phyloP scores from a whole-genome alignment of 2,113 vertebrate species.

The Megaceryle torquata region DNA sequence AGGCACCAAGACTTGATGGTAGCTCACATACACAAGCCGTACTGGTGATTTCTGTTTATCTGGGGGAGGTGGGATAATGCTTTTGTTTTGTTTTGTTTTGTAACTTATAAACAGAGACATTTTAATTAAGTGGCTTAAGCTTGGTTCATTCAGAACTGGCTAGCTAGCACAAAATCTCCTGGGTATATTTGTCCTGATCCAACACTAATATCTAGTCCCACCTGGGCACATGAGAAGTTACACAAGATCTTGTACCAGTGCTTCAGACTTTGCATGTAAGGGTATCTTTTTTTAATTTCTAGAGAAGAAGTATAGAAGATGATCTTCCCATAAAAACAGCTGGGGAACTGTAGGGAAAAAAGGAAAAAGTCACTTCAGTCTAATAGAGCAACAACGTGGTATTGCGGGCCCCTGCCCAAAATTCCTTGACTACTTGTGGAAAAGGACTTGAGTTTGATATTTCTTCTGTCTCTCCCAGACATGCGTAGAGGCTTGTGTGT shows the following conservation, averaged over 20 bases:
- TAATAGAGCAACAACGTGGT: constrained; percentile 44
- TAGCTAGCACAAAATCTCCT: background rate
- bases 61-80: background rate
- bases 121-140: background rate
- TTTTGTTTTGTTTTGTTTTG: background rate
- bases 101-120: constrained; percentile 5
- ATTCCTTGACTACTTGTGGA: constrained; percentile 37
- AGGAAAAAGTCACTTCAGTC: constrained; percentile 37
- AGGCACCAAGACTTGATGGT: background rate
- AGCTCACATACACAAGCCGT: background rate
- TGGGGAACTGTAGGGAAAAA: constrained; percentile 44
- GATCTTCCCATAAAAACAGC: constrained; percentile 49
- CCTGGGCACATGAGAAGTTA: background rate
- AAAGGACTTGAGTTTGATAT: constrained; percentile 20
- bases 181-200: background rate
- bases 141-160: background rate
- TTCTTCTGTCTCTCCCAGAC: background rate
- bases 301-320: constrained; percentile 50
- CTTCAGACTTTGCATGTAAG: constrained; percentile 30
- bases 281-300: constrained; percentile 47
- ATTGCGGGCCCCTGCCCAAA: constrained; percentile 27
- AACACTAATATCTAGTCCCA: background rate
- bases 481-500: background rate
- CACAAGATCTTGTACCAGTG: constrained; percentile 1
- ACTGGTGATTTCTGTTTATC: background rate